A percentile compares a stretch with the other conserved stretches of the same genome.
phyloP scores from a whole-genome alignment of 2,888 invertebrate species.

The Luperina testacea region DNA sequence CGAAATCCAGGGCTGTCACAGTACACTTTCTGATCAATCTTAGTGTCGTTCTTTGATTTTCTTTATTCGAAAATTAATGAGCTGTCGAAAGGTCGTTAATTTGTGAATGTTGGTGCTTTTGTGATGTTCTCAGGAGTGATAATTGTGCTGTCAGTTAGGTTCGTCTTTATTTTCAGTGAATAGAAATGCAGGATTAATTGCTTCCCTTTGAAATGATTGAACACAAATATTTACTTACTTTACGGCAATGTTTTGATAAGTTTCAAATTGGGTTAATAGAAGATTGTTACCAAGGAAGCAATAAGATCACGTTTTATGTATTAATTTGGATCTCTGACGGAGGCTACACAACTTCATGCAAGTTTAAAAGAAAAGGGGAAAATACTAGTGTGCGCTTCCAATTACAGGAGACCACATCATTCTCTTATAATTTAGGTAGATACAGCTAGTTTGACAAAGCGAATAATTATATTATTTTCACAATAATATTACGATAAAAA shows the following conservation, averaged over 20 bases:
- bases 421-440: not conserved
- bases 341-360: too few relatives aligned
- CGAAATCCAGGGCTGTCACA: slow-evolving; percentile 73
- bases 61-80: slow-evolving; percentile 56
- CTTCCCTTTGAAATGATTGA: not conserved
- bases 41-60: slow-evolving; percentile 36
- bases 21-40: slow-evolving; percentile 51
- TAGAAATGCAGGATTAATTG: not conserved
- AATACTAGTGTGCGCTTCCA: too few relatives aligned
- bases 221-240: not conserved
- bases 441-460: not conserved
- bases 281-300: too few relatives aligned
- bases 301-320: too few relatives aligned
- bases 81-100: slow-evolving; percentile 44
- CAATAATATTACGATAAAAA: not conserved
- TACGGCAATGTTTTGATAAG: not conserved
- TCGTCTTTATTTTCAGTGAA: not conserved
- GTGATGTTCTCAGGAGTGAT: not conserved
- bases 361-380: too few relatives aligned
- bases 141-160: slow-evolving; percentile 8
- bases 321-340: too few relatives aligned
- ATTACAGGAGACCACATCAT: not conserved
- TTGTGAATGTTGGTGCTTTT: slow-evolving; percentile 16
- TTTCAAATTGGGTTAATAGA: not conserved
- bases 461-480: not conserved